These are phyloP conservation scores for Pomatostomus ruficeps DNA, from an alignment of 2,113 vertebrate species.

Conservation along the genomic window DNA sequence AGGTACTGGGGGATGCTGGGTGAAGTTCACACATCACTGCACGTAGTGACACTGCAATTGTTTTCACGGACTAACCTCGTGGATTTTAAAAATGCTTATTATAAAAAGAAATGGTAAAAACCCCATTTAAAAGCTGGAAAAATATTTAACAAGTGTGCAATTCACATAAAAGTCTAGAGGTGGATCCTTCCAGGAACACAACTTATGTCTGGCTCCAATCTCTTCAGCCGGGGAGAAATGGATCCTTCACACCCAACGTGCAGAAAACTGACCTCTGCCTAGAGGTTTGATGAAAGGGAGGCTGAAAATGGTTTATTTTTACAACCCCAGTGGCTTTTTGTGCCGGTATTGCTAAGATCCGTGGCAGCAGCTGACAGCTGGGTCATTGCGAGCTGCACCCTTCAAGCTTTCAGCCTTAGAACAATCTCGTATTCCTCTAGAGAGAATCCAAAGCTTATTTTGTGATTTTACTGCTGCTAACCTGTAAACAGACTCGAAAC, in stretches of 20 bases:
- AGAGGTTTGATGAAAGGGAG: not conserved
- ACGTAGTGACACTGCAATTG: not conserved
- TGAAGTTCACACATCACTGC: not conserved
- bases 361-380: not conserved
- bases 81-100: not conserved
- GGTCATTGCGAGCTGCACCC: not conserved
- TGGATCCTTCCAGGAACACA: not conserved
- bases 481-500: not conserved
- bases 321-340: not conserved
- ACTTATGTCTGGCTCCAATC: not conserved
- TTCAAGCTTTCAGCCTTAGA: not conserved
- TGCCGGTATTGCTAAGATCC: rapidly evolving
- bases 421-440: not conserved
- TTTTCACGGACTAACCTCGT: not conserved
- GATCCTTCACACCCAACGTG: not conserved
- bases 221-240: not conserved
- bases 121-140: not conserved
- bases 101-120: not conserved
- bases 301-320: not conserved
- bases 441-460: not conserved
- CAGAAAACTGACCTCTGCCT: not conserved
- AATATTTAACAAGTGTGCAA: not conserved
- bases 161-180: not conserved
- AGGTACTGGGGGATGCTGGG: not conserved
- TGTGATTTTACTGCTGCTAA: not conserved